Conservation (phyloP, 2,888 invertebrate species). For the Dioctria linearis region DNA sequence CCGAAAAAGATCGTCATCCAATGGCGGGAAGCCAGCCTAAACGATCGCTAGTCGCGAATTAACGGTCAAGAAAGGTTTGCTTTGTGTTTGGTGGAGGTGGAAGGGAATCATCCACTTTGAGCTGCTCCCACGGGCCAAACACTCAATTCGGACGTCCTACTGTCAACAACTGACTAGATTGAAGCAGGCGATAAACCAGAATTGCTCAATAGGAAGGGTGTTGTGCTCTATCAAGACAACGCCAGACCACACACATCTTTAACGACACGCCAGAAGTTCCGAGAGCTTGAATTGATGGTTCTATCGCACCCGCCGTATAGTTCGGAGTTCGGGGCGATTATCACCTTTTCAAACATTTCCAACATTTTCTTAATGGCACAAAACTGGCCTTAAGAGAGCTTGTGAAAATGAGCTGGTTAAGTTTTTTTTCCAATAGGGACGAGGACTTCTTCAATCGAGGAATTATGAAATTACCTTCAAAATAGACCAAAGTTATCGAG, state of each 20-base stretch:
- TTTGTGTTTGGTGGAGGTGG: constrained; percentile 8
- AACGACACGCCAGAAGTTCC: constrained; percentile 60
- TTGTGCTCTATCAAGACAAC: constrained; percentile 59
- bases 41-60: constrained; percentile 56
- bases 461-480: too few species aligned
- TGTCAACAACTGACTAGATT: constrained; percentile 56
- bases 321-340: constrained; percentile 54
- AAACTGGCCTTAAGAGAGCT: too few species aligned
- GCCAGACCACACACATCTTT: constrained; percentile 51
- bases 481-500: too few species aligned
- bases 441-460: too few species aligned
- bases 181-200: constrained; percentile 25
- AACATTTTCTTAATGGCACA: too few species aligned
- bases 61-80: constrained; percentile 50
- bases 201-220: constrained; percentile 47
- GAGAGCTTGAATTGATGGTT: constrained; percentile 61
- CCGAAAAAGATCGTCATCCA: constrained; percentile 57
- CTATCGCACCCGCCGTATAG: constrained; percentile 59
- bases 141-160: constrained; percentile 51
- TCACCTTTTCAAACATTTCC: too few species aligned
- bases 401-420: too few species aligned
- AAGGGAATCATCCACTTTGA: constrained; percentile 21
- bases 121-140: constrained; percentile 33
- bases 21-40: constrained; percentile 46
- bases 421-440: too few species aligned